A percentile compares a stretch with the other conserved stretches of the same genome.
These are phyloP conservation scores for Drosophila varians DNA, from an alignment of 1,140 invertebrate genomes.

Conservation along the genomic window DNA sequence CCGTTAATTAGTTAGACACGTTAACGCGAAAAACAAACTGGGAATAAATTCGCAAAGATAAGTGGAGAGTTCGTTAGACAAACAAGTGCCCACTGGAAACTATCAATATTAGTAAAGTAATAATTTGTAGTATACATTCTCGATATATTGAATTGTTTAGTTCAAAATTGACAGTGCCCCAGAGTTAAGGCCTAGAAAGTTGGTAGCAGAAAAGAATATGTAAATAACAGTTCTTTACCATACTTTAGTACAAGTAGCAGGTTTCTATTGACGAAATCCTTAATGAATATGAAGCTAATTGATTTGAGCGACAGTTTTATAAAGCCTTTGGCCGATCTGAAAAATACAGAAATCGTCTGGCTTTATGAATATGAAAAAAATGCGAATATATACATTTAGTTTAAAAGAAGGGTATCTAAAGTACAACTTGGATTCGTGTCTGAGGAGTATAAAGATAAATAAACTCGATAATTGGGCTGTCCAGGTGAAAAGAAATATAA, in stretches of 20 bases:
- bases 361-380: neutral
- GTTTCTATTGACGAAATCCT: neutral
- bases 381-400: neutral
- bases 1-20: slow-evolving; percentile 39
- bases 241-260: neutral
- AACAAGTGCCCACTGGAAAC: neutral
- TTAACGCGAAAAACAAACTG: slow-evolving; percentile 9
- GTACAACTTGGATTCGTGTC: neutral
- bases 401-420: neutral
- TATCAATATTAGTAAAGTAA: neutral
- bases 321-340: neutral
- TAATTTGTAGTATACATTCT: no score
- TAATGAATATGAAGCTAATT: neutral
- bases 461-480: neutral
- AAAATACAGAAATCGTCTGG: neutral
- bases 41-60: slow-evolving; percentile 19
- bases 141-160: no score
- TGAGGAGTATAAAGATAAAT: neutral
- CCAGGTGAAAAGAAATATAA: neutral
- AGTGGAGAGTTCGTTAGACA: neutral
- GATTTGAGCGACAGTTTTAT: neutral
- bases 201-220: no score
- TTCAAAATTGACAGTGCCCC: neutral
- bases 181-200: neutral
- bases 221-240: neutral